A percentile compares a stretch with the other conserved stretches of the same genome.
phyloP scores from a whole-genome alignment of 2,113 vertebrate species.

The Osmerus mordax region DNA sequence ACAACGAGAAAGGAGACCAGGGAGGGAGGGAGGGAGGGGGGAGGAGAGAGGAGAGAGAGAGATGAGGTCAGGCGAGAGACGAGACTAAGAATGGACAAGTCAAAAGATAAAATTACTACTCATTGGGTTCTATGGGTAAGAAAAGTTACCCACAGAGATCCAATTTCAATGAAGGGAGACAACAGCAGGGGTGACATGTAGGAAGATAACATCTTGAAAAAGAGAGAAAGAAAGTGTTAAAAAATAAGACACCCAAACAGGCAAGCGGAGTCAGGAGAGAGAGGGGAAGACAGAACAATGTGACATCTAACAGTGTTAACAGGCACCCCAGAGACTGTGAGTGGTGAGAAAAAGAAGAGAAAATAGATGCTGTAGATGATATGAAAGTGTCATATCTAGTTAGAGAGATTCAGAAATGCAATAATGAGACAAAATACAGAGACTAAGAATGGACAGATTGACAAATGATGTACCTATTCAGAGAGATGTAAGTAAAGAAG shows the following conservation, averaged over 20 bases:
- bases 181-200: not conserved
- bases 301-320: not conserved
- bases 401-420: too few relatives aligned
- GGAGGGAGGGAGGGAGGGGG: not conserved
- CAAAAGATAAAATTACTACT: too few relatives aligned
- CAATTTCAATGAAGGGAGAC: too few relatives aligned
- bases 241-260: not conserved
- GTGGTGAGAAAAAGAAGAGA: not conserved
- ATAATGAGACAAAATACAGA: too few relatives aligned
- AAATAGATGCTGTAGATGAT: not conserved
- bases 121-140: too few relatives aligned
- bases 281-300: not conserved
- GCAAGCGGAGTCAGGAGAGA: not conserved
- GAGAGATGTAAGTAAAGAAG: too few relatives aligned
- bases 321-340: not conserved
- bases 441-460: too few relatives aligned
- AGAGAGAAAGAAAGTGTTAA: not conserved
- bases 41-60: not conserved
- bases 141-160: too few relatives aligned
- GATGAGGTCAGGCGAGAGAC: not conserved
- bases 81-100: too few relatives aligned
- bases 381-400: too few relatives aligned
- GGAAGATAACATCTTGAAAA: not conserved
- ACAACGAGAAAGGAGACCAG: slow-evolving; percentile 10
- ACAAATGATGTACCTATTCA: too few relatives aligned